These are phyloP conservation scores for Spodoptera litura DNA, from an alignment of 1,140 invertebrate genomes.

Conservation along the genomic window DNA sequence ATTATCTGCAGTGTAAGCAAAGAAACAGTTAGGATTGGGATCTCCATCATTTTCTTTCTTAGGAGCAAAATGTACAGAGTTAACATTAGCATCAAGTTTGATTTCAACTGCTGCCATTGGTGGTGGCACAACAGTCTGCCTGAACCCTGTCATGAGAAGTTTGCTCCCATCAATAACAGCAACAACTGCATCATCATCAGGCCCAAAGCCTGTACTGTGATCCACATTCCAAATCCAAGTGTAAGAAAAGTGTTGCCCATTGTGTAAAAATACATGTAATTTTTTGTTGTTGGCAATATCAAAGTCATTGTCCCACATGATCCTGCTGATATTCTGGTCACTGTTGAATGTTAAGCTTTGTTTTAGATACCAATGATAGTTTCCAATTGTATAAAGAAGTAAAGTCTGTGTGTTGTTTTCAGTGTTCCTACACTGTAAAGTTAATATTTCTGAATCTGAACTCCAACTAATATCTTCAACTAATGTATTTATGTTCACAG, in stretches of 20 bases:
- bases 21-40: slow-evolving; percentile 81
- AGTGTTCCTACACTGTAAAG: slow-evolving; percentile 86
- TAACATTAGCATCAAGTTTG: slow-evolving; percentile 86
- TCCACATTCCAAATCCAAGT: slow-evolving; percentile 88
- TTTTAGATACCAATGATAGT: slow-evolving; percentile 97
- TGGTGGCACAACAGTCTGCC: slow-evolving; percentile 91
- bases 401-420: slow-evolving; percentile 78
- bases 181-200: slow-evolving; percentile 87
- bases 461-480: slow-evolving; percentile 92
- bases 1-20: slow-evolving; percentile 67
- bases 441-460: slow-evolving; percentile 91
- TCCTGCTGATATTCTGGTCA: slow-evolving; percentile 81
- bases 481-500: slow-evolving; percentile 86
- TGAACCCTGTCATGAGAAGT: slow-evolving; percentile 91
- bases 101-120: slow-evolving; percentile 91
- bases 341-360: slow-evolving; percentile 88
- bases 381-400: slow-evolving; percentile 93
- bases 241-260: slow-evolving; percentile 87
- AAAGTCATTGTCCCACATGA: slow-evolving; percentile 89
- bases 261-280: slow-evolving; percentile 87
- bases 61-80: slow-evolving; percentile 88
- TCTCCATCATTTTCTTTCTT: slow-evolving; percentile 51
- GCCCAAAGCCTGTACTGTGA: slow-evolving; percentile 84
- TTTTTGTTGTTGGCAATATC: slow-evolving; percentile 85
- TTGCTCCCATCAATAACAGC: slow-evolving; percentile 93